phyloP scores from a whole-genome alignment of 2,888 invertebrate species.

The Ellobium chinense region DNA sequence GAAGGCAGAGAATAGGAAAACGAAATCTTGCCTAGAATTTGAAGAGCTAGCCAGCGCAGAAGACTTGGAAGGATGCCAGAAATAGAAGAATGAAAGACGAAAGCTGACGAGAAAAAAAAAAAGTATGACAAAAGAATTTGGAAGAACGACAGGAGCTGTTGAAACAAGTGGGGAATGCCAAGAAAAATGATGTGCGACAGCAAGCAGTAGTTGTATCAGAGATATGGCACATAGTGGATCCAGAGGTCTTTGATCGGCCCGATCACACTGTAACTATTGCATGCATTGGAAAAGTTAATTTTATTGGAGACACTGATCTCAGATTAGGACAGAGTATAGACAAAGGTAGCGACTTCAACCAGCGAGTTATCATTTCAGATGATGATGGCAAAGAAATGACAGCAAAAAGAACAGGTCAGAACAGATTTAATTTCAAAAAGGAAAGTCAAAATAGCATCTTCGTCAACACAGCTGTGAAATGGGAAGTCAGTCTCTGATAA shows the following conservation, averaged over 20 bases:
- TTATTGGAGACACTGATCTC: too few relatives aligned
- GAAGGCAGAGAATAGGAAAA: background rate
- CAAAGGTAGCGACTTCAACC: too few relatives aligned
- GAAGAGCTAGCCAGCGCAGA: background rate
- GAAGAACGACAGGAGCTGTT: background rate
- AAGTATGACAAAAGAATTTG: background rate
- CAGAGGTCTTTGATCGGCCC: background rate
- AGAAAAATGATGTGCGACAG: background rate
- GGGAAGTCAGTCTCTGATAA: too few relatives aligned
- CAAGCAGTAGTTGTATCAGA: background rate
- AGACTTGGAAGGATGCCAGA: background rate
- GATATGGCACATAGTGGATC: background rate
- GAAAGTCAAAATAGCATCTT: too few relatives aligned
- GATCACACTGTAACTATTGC: too few relatives aligned
- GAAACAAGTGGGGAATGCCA: too few relatives aligned
- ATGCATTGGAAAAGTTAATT: too few relatives aligned
- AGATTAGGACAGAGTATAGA: background rate
- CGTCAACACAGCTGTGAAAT: too few relatives aligned
- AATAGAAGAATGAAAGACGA: background rate
- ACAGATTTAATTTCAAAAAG: too few relatives aligned
- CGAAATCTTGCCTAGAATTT: background rate
- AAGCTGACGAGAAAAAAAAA: background rate
- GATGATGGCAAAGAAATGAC: too few relatives aligned
- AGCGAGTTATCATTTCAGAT: too few relatives aligned
- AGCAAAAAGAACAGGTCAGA: too few relatives aligned